A percentile compares a stretch with the other conserved stretches of the same genome.
phyloP scores from a whole-genome alignment of 2,888 invertebrate species.

The Spisula subtruncata region DNA sequence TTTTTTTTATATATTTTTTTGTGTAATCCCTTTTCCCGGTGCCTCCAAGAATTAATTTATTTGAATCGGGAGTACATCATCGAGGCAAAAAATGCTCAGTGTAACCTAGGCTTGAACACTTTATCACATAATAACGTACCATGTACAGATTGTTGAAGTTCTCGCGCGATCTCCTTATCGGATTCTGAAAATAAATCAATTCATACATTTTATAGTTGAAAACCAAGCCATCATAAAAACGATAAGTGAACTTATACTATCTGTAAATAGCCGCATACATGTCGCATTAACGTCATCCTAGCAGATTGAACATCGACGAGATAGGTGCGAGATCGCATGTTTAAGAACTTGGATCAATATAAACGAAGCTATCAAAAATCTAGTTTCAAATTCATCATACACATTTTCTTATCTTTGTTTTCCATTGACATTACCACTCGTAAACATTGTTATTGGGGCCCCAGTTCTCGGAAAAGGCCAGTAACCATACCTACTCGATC shows the following conservation, averaged over 20 bases:
- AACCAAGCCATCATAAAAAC: background rate
- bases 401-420: too few species aligned
- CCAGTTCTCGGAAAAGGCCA: too few species aligned
- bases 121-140: constrained; percentile 32
- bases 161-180: constrained; percentile 36
- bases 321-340: background rate
- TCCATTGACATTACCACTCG: too few species aligned
- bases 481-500: too few species aligned
- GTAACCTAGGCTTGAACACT: too few species aligned
- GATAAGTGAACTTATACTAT: background rate
- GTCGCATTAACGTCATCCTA: background rate
- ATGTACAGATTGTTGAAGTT: constrained; percentile 54
- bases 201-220: background rate
- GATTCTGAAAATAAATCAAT: constrained; percentile 53
- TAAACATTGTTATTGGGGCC: too few species aligned
- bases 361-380: background rate
- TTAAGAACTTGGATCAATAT: background rate
- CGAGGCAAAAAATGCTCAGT: too few species aligned
- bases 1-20: too few species aligned
- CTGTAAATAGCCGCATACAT: background rate
- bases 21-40: too few species aligned
- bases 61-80: too few species aligned
- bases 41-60: too few species aligned
- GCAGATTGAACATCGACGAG: background rate
- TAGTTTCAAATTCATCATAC: background rate